These are phyloP conservation scores for Anagrus nilaparvatae DNA, from an alignment of 1,140 invertebrate genomes.

Conservation along the genomic window DNA sequence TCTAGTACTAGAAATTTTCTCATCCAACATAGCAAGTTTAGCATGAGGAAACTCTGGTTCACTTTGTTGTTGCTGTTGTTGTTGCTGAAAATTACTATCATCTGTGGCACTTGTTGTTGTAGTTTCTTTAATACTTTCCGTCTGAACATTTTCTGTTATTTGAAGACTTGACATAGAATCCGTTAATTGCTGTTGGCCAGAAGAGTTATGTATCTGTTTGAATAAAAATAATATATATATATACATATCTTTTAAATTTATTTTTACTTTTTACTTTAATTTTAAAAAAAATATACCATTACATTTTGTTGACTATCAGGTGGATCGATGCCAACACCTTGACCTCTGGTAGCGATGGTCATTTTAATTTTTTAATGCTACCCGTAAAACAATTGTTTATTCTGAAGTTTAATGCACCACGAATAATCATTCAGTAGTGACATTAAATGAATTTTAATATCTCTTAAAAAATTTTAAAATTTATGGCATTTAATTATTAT, in stretches of 20 bases:
- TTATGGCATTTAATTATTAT: no score
- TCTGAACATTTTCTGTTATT: conserved; percentile 35
- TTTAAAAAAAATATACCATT: conserved; percentile 33
- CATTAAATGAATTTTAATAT: conserved; percentile 40
- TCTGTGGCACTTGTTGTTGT: conserved; percentile 30
- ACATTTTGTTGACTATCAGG: conserved; percentile 46
- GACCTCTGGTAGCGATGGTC: conserved; percentile 54
- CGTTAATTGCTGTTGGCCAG: conserved; percentile 39
- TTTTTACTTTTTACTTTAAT: not conserved
- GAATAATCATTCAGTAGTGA: conserved; percentile 37
- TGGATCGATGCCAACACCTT: conserved; percentile 48
- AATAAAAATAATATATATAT: not conserved
- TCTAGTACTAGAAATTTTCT: conserved; percentile 87
- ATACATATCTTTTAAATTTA: conserved; percentile 2
- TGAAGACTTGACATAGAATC: conserved; percentile 39
- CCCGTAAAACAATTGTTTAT: conserved; percentile 27
- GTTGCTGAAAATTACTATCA: conserved; percentile 38
- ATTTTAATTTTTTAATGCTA: conserved; percentile 31
- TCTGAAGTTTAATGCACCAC: conserved; percentile 29
- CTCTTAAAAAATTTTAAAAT: no score
- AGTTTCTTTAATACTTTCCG: conserved; percentile 29
- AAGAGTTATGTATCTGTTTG: conserved; percentile 37
- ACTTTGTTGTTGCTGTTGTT: conserved; percentile 34
- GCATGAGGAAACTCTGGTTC: conserved; percentile 75
- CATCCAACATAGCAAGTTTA: conserved; percentile 79